Evolutionary conservation across 2,113 vertebrate genomes (phyloP).

Genomic region (Gadus chalcogrammus): DNA sequence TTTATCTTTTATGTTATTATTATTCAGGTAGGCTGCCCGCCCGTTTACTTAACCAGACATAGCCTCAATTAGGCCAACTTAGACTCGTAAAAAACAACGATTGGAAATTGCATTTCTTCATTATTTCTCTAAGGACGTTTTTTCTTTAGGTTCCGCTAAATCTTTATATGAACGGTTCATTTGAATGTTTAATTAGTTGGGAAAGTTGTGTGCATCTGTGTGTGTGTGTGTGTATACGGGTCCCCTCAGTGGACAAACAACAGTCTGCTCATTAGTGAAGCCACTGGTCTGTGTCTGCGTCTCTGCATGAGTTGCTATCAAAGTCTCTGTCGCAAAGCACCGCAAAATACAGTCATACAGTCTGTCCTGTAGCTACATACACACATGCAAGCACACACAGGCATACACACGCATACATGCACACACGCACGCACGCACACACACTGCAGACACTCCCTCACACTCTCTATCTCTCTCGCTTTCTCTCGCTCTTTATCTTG

Average conservation of each 20-base stretch:
- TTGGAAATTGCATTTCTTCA: background rate
- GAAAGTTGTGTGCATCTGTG: slow-evolving; percentile 25
- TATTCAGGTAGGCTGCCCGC: background rate
- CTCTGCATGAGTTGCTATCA: slow-evolving; percentile 48
- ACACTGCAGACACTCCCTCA: slow-evolving; percentile 1
- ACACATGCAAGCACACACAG: slow-evolving; percentile 3
- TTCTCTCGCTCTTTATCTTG: too few relatives aligned
- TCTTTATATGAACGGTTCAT: slow-evolving; percentile 18
- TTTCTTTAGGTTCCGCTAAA: background rate
- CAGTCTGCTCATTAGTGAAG: slow-evolving; percentile 68
- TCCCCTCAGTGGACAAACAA: slow-evolving; percentile 51
- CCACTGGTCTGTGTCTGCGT: slow-evolving; percentile 54
- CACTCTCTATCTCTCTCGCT: background rate
- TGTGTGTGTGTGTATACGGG: slow-evolving; percentile 17
- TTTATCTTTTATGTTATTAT: too few relatives aligned
- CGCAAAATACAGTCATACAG: slow-evolving; percentile 6
- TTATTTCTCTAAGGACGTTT: background rate
- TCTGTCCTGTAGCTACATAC: background rate
- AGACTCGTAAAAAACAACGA: background rate
- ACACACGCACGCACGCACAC: slow-evolving; percentile 4
- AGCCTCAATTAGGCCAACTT: background rate
- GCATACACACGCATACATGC: background rate
- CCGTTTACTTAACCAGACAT: background rate
- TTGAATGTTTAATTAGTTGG: slow-evolving; percentile 52
- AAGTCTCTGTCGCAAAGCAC: slow-evolving; percentile 37